Base-by-base conservation (phyloP, 2,888 invertebrate species). In the Camptogramma bilineatum region DNA sequence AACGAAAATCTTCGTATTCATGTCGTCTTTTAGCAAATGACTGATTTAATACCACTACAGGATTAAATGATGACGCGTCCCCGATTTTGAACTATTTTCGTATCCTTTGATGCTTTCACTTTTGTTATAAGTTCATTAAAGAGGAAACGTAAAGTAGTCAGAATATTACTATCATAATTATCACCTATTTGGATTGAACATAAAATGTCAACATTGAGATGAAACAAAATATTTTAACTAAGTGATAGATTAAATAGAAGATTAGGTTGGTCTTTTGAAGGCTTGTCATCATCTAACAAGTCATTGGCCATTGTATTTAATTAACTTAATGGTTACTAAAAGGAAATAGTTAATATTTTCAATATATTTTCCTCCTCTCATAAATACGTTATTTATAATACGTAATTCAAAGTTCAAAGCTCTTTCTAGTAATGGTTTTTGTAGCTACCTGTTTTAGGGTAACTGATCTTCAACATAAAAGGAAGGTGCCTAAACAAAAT, bases 21-120 rank as follows among this genome's bases (percentile, higher is more conserved):
- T 80, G 73, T 72, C 76, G 73, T 83, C 82, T 81, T 76, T 83
- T 81, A 81, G 79, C 81, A 77, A 86, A 82, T 85, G 87, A 87
- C 84, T 87, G 88, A 90, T 90, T 90, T 90, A 90, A 84, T 81
- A 76, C 84, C 75, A 71, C 77, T 73, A 72, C 77, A 73, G 81
- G 80, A 86, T 82, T 82, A 82, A 84, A 85, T 85, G 85, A 83
- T 81, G 84, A 82, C 77, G 66, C 76, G 72, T 79, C 75, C 73
- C 69, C 66, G 67, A 75, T 69, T 73, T 77, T 70, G 63, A 62
- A 55, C 65, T 81, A 78, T 82, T 78, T 75, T 73, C 57, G 68
- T 70, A 66, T 50, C 74, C 79, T 85, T 85, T 85, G 83, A 84
- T 82, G 77, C 80, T 66, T 21, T 13, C 52, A 56, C 61, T 68